Evolutionary conservation across 2,888 invertebrate genomes (phyloP).

Genomic region (Theretra japonica): DNA sequence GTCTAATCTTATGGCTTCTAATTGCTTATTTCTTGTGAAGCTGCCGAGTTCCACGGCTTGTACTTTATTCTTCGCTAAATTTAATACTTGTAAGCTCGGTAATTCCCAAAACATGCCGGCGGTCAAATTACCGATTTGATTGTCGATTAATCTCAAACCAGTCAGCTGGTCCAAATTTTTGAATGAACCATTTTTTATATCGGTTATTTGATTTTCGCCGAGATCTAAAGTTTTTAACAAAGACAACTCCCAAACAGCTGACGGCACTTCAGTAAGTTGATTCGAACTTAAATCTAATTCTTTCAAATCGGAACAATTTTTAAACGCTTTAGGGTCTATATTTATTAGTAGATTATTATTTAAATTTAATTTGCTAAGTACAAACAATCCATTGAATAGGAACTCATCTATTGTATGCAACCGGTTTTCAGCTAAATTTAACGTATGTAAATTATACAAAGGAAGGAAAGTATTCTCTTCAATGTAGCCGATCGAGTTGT

Average conservation of each 20-base stretch:
- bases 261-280: constrained; percentile 91
- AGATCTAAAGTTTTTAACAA: constrained; percentile 95
- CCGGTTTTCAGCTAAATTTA: constrained; percentile 95
- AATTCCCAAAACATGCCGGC: constrained; percentile 94
- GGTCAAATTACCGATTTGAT: constrained; percentile 93
- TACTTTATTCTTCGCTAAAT: constrained; percentile 95
- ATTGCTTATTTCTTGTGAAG: constrained; percentile 91
- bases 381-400: constrained; percentile 93
- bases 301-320: constrained; percentile 94
- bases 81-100: constrained; percentile 92
- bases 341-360: constrained; percentile 93
- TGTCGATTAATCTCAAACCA: constrained; percentile 94
- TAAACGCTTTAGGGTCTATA: constrained; percentile 91
- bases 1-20: constrained; percentile 94
- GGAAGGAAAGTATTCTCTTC: constrained; percentile 95
- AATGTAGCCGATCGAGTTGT: constrained; percentile 94
- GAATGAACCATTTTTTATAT: constrained; percentile 93
- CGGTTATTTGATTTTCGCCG: constrained; percentile 95
- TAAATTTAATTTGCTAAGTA: constrained; percentile 92
- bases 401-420: constrained; percentile 92
- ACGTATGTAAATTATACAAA: constrained; percentile 94
- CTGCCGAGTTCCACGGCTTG: constrained; percentile 92
- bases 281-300: constrained; percentile 96
- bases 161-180: constrained; percentile 93
- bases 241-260: constrained; percentile 91